Evolutionary conservation across 2,113 vertebrate species (phyloP), one percentile per base, ranked within the genome.

Genomic region (Gyps fulvus): DNA sequence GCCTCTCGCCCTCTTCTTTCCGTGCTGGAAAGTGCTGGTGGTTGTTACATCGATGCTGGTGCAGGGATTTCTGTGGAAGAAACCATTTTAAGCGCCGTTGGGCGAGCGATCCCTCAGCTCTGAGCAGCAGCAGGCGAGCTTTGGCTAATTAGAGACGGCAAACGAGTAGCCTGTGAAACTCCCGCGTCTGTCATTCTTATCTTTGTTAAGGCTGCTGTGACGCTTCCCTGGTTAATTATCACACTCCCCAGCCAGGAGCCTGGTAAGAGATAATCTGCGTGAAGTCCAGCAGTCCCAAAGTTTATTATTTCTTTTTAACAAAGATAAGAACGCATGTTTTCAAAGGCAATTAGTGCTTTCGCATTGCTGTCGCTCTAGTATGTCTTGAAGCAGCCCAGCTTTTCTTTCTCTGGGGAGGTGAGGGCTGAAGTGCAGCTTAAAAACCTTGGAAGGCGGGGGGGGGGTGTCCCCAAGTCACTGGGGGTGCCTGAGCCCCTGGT

Each of bases 301-400:
- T 72, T 63, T 29, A 16, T 65, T 81, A 18, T 42, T 63, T 22
- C 27, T 36, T 52, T 31, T 49, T 22, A n/a, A 27, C 20, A 11
- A 65, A 32, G 55, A 61, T 52, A 61, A 45, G 34, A 36, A 55
- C 21, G 2, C 10, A 7, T 3, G 47, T 61, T 54, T 32, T 20
- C 52, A 9, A 50, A 58, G 34, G n/a, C 42, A 15, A 17, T 36
- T 20, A 19, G n/a, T 4, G 40, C 11, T 12, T 66, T 43, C 1
- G 4, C 23, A 0, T 18, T 50, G 36, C 36, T 62, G 22, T 9
- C 2, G 1, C 36, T 15, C 45, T 10, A 5, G 11, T 32, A 9
- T 29, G n/a, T 16, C 5, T 31, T 6, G 10, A 29, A 77, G 31
- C 43, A 29, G 29, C 42, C 29, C 3, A 9, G 29, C 29, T 47